Base-by-base conservation (phyloP, 2,797 vertebrate species). In the Gastrophryne carolinensis region DNA sequence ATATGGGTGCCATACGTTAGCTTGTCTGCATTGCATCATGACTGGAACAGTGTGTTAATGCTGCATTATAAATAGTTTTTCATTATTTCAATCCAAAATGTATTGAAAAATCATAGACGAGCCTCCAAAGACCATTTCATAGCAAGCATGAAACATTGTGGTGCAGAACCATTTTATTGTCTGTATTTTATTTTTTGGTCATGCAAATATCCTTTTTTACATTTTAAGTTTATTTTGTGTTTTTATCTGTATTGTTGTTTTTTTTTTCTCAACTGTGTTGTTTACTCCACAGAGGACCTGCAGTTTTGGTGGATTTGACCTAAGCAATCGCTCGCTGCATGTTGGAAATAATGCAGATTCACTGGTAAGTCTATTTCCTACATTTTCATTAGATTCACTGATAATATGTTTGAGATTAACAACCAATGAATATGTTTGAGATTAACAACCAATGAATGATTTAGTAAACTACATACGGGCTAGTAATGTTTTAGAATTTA, bases 251-350 rank as follows among this genome's bases (percentile, higher is more conserved):
- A 4, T 56, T 8, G 52, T 67, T 56, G 1, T 9, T 64, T 47
- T 2, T 62, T 19, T 34, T 0, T 4, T 30, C 72, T 19, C 8
- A 1, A 4, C 73, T 75, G 61, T 44, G 58, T 4, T 75, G 5
- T 52, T 0, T 64, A 80, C 82, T 75, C 63, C 83, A 21, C 92
- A 99, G 97, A 96, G 96, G 87, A 98, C 97, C 4, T 98, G 96
- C 86, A 99, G 98, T 84, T 99, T 99, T 41, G 98, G 98, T 83
- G 98, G 98, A 66, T 99, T 99, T 68, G 97, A 99, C 90, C 84
- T 99, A 89, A 93, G 95, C 54, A 98, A 97, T 85, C 94, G 98
- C 9, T 94, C 95, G 1, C 90, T 98, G 81, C 95, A 97, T 79
- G 89, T 95, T 82, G 91, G 96, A 90, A 95, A 90, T 79, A 79